These are phyloP conservation scores for Xiphophorus maculatus DNA, from an alignment of 2,113 vertebrate genomes.

Conservation along the genomic window DNA sequence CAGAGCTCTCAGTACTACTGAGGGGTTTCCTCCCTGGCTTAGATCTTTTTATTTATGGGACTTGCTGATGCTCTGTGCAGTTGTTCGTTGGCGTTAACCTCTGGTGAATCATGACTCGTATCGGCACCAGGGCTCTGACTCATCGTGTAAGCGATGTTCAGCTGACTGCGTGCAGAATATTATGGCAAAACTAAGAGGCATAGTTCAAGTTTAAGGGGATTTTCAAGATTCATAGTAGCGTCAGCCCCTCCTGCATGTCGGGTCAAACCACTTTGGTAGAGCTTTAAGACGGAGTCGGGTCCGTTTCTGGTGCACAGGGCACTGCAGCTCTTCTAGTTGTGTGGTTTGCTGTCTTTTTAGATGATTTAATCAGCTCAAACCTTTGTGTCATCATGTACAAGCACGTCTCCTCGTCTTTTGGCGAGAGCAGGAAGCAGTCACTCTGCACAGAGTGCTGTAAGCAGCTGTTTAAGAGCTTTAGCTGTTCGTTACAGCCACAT, in stretches of 20 bases:
- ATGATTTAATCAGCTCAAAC: neutral
- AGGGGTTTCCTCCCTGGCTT: constrained; percentile 33
- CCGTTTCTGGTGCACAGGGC: no score
- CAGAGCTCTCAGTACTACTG: constrained; percentile 12
- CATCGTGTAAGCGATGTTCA: constrained; percentile 12
- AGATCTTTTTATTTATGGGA: constrained; percentile 30
- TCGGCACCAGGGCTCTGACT: neutral
- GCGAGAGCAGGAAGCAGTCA: no score
- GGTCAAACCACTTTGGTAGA: no score
- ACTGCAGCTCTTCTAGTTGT: no score
- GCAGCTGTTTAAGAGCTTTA: no score
- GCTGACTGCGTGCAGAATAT: constrained; percentile 18
- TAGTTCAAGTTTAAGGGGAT: neutral
- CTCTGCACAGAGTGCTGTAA: no score
- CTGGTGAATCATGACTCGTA: neutral
- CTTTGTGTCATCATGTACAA: neutral
- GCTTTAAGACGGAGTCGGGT: no score
- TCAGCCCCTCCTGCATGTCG: no score
- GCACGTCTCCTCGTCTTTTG: no score
- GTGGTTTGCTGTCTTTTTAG: neutral
- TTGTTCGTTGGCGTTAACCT: constrained; percentile 29
- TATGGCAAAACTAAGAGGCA: neutral
- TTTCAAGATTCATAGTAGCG: neutral
- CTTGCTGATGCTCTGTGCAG: neutral
- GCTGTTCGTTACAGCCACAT: no score